Base-by-base conservation (phyloP, 2,797 vertebrate species). In the Esox lucius region DNA sequence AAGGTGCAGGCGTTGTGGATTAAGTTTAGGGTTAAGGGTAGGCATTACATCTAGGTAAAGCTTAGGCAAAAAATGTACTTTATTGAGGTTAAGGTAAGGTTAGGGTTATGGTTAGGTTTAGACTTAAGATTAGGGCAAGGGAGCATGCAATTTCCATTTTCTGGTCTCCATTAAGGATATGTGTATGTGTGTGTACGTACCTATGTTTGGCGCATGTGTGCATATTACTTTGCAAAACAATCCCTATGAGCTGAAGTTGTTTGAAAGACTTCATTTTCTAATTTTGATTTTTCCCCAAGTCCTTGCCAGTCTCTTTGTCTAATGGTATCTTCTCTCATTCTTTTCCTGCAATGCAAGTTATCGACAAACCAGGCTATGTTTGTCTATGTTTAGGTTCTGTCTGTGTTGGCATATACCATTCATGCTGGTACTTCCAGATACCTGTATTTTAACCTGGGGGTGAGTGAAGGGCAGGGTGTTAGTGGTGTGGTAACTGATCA, bases 171-270 rank as follows among this genome's bases (percentile, higher is more conserved):
- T n/a, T n/a, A n/a, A n/a, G n/a, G n/a, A n/a, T n/a, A n/a, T n/a
- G n/a, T n/a, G 74, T 26, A 65, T 71, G 42, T 51, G 66, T 72
- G 75, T 71, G 61, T 61, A 22, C 56, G 56, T 66, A 59, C n/a
- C n/a, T 39, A 46, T 35, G 48, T 31, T 35, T 65, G 61, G n/a
- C n/a, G n/a, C 48, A 70, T 64, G 64, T 70, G 78, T 74, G 68
- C 49, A 68, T 68, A 74, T 85, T 70, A 15, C 77, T 75, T 74
- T 80, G 65, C 78, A 79, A 74, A 79, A 75, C 71, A 68, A 66
- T 79, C 74, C 42, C 73, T 53, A 67, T 87, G 87, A 91, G 85
- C 86, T 64, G 78, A 82, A 80, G 74, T 77, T 68, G 78, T 66
- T 73, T 75, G 68, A 79, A 59, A 75, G 59, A 68, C 35, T 0